Evolutionary conservation across 2,888 invertebrate genomes (phyloP), one percentile per base, ranked within the genome.

Genomic region (Eupsilia transversa): DNA sequence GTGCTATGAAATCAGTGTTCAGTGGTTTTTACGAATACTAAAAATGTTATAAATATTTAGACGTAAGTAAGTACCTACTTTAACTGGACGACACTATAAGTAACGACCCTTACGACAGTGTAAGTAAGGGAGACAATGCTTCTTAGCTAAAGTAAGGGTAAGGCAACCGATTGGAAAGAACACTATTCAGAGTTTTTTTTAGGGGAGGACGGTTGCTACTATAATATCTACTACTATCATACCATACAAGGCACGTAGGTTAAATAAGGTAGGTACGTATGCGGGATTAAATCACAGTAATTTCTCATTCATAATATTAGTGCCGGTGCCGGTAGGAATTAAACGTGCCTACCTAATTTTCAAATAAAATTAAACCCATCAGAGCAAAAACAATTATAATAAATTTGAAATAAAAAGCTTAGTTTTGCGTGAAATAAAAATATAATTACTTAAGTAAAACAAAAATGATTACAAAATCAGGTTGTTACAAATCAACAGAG

Each of bases 361-460:
- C 20, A 43, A 52, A 52, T 60, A 35, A 20, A 38, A 64, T 9
- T 9, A 38, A 57, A 52, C 10, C 59, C 30, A 60, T 30, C 30
- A 14, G 14, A 74, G 30, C 33, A 74, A 63, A 61, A 35, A 41
- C n/a, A 73, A 1, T 41, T 49, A 60, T 9, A 1, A 38, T 9
- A 49, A 56, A 35, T 59, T 66, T 46, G 41, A 82, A 87, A 86
- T 87, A 86, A 86, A 86, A 86, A 86, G 86, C 83, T 74, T 80
- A 61, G 60, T 52, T 75, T 72, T 73, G 70, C 75, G 74, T 77
- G 56, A 74, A 77, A 86, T 71, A 78, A 70, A 72, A 85, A 80
- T 86, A 82, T 86, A 86, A 86, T 87, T 87, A n/a, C n/a, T n/a
- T n/a, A n/a, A n/a, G n/a, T n/a, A 76, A 81, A 76, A 83, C 77